Conservation (phyloP, 2,797 vertebrate species). For the Kryptopterus vitreolus region DNA sequence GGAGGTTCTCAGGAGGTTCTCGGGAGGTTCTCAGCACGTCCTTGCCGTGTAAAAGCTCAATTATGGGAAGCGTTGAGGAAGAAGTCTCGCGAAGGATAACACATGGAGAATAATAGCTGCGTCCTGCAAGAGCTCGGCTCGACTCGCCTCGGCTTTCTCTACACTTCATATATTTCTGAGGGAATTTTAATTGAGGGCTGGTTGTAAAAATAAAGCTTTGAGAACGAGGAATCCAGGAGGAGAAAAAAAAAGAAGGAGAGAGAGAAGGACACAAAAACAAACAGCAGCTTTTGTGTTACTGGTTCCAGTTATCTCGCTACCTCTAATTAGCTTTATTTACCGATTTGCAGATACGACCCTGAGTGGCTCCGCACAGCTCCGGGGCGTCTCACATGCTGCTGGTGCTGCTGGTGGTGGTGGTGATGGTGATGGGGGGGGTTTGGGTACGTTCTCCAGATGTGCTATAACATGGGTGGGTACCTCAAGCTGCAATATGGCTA, state of each 20-base stretch:
- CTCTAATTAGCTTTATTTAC: constrained; percentile 24
- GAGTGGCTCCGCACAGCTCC: constrained; percentile 1
- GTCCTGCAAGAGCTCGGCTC: constrained; percentile 36
- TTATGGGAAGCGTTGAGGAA: constrained; percentile 56
- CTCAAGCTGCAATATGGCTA: constrained; percentile 45
- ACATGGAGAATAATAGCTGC: constrained; percentile 52
- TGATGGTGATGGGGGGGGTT: neutral
- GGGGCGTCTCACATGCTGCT: constrained; percentile 42
- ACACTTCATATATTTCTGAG: constrained; percentile 26
- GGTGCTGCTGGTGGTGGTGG: constrained; percentile 8
- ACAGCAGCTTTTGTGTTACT: neutral
- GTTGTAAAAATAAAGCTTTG: constrained; percentile 48
- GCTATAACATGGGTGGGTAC: constrained; percentile 45
- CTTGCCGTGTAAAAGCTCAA: constrained; percentile 52
- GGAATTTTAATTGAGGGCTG: constrained; percentile 45
- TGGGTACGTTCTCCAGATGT: constrained; percentile 44
- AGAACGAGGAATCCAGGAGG: neutral
- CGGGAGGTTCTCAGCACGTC: constrained; percentile 52
- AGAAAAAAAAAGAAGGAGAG: neutral
- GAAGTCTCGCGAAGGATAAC: constrained; percentile 53
- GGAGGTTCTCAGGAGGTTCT: constrained; percentile 29
- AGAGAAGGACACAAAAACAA: neutral
- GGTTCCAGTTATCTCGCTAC: constrained; percentile 9
- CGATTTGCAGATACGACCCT: constrained; percentile 12
- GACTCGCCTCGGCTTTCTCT: constrained; percentile 29